A percentile compares a stretch with the other conserved stretches of the same genome.
phyloP scores from a whole-genome alignment of 2,113 vertebrate genomes.

The Heteronetta atricapilla region DNA sequence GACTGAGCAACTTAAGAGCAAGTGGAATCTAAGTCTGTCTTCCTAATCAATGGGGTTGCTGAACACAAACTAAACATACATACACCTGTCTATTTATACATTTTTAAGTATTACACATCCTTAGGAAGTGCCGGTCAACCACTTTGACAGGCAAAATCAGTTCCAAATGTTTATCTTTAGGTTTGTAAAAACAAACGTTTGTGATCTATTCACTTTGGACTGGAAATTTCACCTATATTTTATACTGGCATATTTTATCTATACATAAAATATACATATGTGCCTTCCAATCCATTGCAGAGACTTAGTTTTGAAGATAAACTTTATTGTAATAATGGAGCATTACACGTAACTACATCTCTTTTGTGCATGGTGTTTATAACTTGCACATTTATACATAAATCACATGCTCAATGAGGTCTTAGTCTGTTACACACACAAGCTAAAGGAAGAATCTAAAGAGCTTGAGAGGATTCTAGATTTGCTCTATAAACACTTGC shows the following conservation, averaged over 20 bases:
- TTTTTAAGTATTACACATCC: not conserved
- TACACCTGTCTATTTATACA: not conserved
- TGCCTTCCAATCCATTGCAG: accelerated
- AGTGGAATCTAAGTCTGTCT: not conserved
- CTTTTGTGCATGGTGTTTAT: not conserved
- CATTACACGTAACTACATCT: not conserved
- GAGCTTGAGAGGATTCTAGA: not conserved
- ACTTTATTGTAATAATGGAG: not conserved
- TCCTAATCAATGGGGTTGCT: conserved; percentile 36
- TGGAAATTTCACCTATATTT: not conserved
- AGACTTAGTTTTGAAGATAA: not conserved
- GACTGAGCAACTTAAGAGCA: not conserved
- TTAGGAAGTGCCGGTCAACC: conserved; percentile 1
- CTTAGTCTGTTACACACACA: not conserved
- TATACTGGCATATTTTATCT: accelerated
- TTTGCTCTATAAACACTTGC: not conserved
- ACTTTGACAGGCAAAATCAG: not conserved
- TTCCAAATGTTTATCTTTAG: not conserved
- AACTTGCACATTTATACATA: not conserved
- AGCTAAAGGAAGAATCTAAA: not conserved
- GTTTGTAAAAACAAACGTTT: not conserved
- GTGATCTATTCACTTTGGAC: not conserved
- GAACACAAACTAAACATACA: not conserved
- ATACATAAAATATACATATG: accelerated
- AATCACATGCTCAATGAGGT: not conserved